Conservation (phyloP, 1,140 invertebrate species). For the Stegodyphus mimosarum region DNA sequence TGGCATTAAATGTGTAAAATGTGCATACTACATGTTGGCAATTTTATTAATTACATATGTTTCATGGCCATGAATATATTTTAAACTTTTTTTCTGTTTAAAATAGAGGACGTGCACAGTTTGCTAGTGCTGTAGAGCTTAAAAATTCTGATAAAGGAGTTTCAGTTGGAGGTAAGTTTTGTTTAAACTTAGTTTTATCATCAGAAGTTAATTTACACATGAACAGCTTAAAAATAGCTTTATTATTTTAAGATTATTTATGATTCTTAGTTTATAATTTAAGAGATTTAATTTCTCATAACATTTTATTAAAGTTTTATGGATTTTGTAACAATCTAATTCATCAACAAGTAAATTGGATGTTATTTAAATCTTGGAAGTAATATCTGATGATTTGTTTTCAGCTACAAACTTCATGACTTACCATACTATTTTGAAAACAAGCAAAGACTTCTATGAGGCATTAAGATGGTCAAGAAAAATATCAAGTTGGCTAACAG, state of each 20-base stretch:
- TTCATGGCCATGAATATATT: neutral
- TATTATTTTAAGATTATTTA: neutral
- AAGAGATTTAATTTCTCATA: too few species aligned
- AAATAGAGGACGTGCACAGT: slow-evolving; percentile 40
- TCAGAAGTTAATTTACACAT: too few species aligned
- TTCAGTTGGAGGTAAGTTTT: slow-evolving; percentile 39
- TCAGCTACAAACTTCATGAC: slow-evolving; percentile 73
- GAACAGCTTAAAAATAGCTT: too few species aligned
- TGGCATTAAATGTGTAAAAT: too few species aligned
- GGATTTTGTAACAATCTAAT: too few species aligned
- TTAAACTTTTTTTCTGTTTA: slow-evolving; percentile 15
- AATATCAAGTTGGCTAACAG: slow-evolving; percentile 71
- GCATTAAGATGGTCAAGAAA: slow-evolving; percentile 70
- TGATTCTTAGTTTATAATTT: too few species aligned
- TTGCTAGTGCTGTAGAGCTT: slow-evolving; percentile 50
- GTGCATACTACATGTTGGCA: too few species aligned
- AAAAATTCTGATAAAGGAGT: slow-evolving; percentile 16
- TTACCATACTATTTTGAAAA: slow-evolving; percentile 72
- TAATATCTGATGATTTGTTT: neutral
- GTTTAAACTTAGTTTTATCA: too few species aligned
- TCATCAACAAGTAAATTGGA: too few species aligned
- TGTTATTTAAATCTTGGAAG: too few species aligned
- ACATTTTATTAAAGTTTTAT: too few species aligned
- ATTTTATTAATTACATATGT: too few species aligned
- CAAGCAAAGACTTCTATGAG: slow-evolving; percentile 71